Base-by-base conservation (phyloP, 2,113 vertebrate species). In the Aptenodytes forsteri region DNA sequence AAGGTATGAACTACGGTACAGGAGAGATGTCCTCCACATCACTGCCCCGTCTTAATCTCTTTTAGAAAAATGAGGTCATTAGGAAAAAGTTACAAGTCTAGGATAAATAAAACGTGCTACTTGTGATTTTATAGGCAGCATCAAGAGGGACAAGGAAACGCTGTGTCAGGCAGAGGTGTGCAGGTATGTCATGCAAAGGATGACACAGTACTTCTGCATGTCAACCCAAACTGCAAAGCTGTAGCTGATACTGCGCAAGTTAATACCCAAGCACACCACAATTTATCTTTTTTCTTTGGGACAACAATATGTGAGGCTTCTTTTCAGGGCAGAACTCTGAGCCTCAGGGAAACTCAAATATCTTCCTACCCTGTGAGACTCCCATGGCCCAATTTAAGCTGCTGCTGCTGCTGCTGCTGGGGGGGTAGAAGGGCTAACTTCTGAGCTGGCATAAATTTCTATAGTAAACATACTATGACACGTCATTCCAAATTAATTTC, bases 311-410 rank as follows among this genome's bases (percentile, higher is more conserved):
- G 49, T 49, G 78, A 96, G 50, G 78, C 49, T 79, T 95, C 67
- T 80, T 87, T 93, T 77, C 75, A 80, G 56, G 77, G 66, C n/a
- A 96, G 91, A 95, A 93, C 42, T 87, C 58, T 73, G 40, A 89
- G 84, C 89, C 91, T 83, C 84, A 93, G 89, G 78, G 93, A 96
- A 91, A 91, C 66, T 52, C 84, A 85, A 86, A 61, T 56, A 96
- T 72, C 66, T 71, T 88, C 62, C 70, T 70, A 36, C 55, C 85
- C 87, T 16, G 20, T 78, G 78, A 89, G 62, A 50, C 55, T 93
- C 70, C 62, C 85, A 76, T 84, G 71, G 77, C 87, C 78, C 93
- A 94, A 42, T 96, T 97, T 95, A 85, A 96, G 70, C 92, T 91
- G 89, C 76, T 91, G 77, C 81, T 88, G 46, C 75, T 89, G 65